Conservation (phyloP, 2,113 vertebrate genomes). For the Elephas maximus region DNA sequence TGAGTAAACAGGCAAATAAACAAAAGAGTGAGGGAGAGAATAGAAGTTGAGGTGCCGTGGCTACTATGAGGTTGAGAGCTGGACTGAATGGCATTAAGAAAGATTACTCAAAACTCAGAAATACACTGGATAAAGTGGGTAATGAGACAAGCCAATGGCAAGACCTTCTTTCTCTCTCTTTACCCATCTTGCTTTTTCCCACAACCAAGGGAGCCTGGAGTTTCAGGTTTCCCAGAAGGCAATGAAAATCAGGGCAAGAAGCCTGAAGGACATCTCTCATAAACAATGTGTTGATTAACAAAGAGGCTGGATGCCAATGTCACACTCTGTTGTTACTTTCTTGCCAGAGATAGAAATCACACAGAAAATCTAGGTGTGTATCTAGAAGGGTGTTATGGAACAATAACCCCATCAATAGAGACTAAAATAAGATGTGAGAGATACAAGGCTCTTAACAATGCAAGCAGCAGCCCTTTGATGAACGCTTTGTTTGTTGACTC, state of each 20-base stretch:
- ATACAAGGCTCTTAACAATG: not conserved
- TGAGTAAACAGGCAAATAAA: not conserved
- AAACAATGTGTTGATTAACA: not conserved
- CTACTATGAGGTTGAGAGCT: rapidly evolving
- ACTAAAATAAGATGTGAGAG: conserved; percentile 49
- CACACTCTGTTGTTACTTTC: not conserved
- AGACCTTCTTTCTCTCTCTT: not conserved
- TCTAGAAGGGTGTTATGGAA: conserved; percentile 43
- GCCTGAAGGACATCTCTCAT: not conserved
- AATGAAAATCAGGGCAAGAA: not conserved
- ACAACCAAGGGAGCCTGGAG: not conserved
- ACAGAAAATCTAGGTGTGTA: not conserved
- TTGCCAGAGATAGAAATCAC: conserved; percentile 47
- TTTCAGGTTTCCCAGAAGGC: not conserved
- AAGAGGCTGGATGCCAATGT: not conserved
- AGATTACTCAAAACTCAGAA: not conserved
- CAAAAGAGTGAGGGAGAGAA: not conserved
- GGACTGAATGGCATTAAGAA: not conserved
- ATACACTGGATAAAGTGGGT: no score
- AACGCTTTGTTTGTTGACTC: conserved; percentile 1
- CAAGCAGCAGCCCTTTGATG: not conserved
- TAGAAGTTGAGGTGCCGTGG: not conserved
- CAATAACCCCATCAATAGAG: not conserved
- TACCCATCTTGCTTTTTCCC: not conserved
- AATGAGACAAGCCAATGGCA: not conserved